A percentile compares a stretch with the other conserved stretches of the same genome.
phyloP scores from a whole-genome alignment of 1,140 invertebrate genomes.

The Cydia pomonella region DNA sequence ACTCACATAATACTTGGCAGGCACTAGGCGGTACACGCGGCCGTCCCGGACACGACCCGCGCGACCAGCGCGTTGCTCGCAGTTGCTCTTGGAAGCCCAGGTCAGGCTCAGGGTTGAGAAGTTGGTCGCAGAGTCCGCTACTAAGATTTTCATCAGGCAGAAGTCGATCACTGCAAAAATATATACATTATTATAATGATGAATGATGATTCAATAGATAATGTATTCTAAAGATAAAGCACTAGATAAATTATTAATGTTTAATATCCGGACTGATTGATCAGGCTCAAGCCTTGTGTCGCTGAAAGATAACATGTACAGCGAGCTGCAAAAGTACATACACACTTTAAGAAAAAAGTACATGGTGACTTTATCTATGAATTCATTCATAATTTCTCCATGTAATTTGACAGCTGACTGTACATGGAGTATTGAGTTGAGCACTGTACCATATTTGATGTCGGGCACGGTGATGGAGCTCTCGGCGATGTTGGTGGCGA shows the following conservation, averaged over 20 bases:
- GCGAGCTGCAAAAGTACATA: no score
- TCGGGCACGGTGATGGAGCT: slow-evolving; percentile 98
- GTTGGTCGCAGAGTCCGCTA: slow-evolving; percentile 88
- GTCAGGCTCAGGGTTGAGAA: slow-evolving; percentile 88
- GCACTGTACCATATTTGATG: slow-evolving; percentile 89
- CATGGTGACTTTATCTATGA: no score
- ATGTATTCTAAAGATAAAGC: no score
- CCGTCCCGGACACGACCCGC: slow-evolving; percentile 93
- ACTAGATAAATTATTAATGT: no score
- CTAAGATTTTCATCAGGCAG: slow-evolving; percentile 93
- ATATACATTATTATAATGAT: neutral
- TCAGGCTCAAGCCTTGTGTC: no score
- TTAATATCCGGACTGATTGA: no score
- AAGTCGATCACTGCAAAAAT: slow-evolving; percentile 93
- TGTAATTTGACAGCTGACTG: no score
- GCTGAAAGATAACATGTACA: no score
- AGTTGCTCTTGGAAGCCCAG: slow-evolving; percentile 96
- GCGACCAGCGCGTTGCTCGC: slow-evolving; percentile 93
- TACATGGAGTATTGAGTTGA: no score
- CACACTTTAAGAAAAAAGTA: no score
- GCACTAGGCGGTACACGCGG: slow-evolving; percentile 92
- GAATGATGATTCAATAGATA: no score
- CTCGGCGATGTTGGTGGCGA: slow-evolving; percentile 98
- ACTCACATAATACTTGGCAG: slow-evolving; percentile 86
- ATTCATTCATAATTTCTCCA: no score